phyloP scores from a whole-genome alignment of 2,888 invertebrate genomes.

The Trichogramma dendrolimi region DNA sequence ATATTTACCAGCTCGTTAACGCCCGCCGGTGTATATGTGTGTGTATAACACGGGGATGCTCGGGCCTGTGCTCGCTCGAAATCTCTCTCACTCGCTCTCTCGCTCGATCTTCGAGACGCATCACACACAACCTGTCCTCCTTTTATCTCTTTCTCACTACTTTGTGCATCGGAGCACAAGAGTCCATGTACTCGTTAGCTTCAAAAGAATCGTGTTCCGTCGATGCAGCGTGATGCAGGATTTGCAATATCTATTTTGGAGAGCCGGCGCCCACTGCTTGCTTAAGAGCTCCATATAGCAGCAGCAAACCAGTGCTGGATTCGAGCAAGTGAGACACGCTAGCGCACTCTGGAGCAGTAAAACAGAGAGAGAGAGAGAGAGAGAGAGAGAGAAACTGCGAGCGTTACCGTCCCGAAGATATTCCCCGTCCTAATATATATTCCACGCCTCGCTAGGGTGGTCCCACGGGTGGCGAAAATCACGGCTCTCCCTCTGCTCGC shows the following conservation, averaged over 20 bases:
- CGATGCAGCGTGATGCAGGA: slow-evolving; percentile 24
- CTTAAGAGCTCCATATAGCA: neutral
- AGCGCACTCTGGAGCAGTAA: too few species aligned
- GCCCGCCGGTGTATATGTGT: slow-evolving; percentile 36
- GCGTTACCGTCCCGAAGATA: slow-evolving; percentile 13
- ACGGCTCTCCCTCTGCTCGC: slow-evolving; percentile 27
- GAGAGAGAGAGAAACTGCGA: too few species aligned
- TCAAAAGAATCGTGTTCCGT: slow-evolving; percentile 24
- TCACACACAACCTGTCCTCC: neutral
- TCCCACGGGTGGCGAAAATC: slow-evolving; percentile 30
- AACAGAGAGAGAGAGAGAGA: too few species aligned
- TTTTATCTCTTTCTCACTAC: slow-evolving; percentile 12
- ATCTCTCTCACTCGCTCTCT: slow-evolving; percentile 9
- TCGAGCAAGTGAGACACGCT: too few species aligned
- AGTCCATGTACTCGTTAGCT: slow-evolving; percentile 26
- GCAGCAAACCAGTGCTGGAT: too few species aligned
- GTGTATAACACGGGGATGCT: slow-evolving; percentile 20
- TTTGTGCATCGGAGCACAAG: slow-evolving; percentile 7
- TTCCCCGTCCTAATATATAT: slow-evolving; percentile 25
- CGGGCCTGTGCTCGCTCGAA: slow-evolving; percentile 22
- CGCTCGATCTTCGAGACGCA: slow-evolving; percentile 2
- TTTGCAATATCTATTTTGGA: slow-evolving; percentile 29
- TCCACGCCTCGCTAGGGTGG: slow-evolving; percentile 22
- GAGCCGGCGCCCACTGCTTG: slow-evolving; percentile 11
- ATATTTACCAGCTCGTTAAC: slow-evolving; percentile 53